Percentiles rank a stretch among this genome's conserved stretches.
Conservation (phyloP, 1,140 invertebrate species). For the Oedothorax gibbosus region DNA sequence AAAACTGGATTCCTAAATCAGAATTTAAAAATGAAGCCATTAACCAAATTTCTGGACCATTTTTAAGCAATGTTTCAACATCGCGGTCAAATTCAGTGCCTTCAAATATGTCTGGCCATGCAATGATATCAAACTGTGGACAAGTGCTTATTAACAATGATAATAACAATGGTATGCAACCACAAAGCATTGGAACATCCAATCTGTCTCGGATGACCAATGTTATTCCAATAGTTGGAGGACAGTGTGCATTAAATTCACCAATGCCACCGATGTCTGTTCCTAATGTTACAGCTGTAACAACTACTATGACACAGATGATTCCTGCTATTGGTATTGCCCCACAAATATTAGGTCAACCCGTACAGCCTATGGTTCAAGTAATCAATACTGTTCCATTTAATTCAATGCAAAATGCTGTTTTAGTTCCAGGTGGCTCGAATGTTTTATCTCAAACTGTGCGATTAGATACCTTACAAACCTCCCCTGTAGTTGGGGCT, state of each 20-base stretch:
- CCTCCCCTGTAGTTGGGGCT: slow-evolving; percentile 45
- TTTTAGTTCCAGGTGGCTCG: slow-evolving; percentile 78
- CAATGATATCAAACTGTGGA: slow-evolving; percentile 62
- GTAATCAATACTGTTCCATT: slow-evolving; percentile 78
- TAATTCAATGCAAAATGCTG: slow-evolving; percentile 76
- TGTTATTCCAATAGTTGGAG: slow-evolving; percentile 59
- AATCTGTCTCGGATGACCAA: slow-evolving; percentile 61
- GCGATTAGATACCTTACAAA: slow-evolving; percentile 53
- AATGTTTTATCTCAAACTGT: slow-evolving; percentile 68
- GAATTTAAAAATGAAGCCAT: slow-evolving; percentile 33
- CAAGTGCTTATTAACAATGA: slow-evolving; percentile 58
- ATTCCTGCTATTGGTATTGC: slow-evolving; percentile 73
- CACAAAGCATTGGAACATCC: slow-evolving; percentile 54
- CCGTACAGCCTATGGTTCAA: slow-evolving; percentile 68
- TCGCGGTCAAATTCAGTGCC: slow-evolving; percentile 57
- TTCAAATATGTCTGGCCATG: slow-evolving; percentile 58
- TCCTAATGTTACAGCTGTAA: slow-evolving; percentile 78
- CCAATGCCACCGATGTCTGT: slow-evolving; percentile 77
- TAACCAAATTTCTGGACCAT: slow-evolving; percentile 43
- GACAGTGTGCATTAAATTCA: slow-evolving; percentile 63
- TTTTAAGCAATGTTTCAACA: slow-evolving; percentile 51
- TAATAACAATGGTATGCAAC: slow-evolving; percentile 42
- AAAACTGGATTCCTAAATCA: slow-evolving; percentile 48
- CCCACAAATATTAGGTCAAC: slow-evolving; percentile 78
- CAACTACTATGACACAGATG: slow-evolving; percentile 77